Evolutionary conservation across 2,888 invertebrate genomes (phyloP), one percentile per base, ranked within the genome.

Genomic region (Epinotia nisella): DNA sequence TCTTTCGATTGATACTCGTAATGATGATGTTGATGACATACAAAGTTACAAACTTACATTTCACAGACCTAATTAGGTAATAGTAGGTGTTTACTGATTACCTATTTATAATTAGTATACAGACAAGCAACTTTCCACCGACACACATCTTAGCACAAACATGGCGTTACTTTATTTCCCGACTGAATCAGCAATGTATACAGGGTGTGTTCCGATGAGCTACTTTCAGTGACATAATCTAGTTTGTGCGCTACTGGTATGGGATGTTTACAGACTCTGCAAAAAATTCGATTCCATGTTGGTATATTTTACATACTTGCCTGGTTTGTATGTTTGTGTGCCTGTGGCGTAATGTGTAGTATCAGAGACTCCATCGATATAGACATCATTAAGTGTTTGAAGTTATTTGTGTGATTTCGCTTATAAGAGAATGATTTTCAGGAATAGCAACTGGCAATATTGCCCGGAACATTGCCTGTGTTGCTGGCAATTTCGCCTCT

Each of bases 171-270:
- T n/a, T 29, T 35, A 58, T 35, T 29, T 58, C 58, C 29, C n/a
- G 58, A 2, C 61, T 13, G 17, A 7, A 24, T 19, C 45, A 45
- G 61, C n/a, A 49, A 62, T 19, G n/a, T 51, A 49, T 29, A 58
- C n/a, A 45, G 58, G 67, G 67, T 58, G 58, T 17, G n/a, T 49
- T 29, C 17, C 17, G 9, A 9, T 9, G 49, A 49, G 21, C 41
- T 55, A 21, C 21, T 29, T n/a, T 56, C 55, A 17, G 55, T 66
- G 58, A 59, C 29, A 68, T 68, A 68, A 68, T 68, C 67, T 29
- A 24, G 1, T 24, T n/a, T 49, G n/a, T 7, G 17, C 17, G 41
- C 24, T 17, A 49, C 67, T 68, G 19, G 58, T 68, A 58, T 58
- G 15, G 5, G 45, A 49, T 59, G 45, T 49, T 10, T 19, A 65